Base-by-base conservation (phyloP, 2,888 invertebrate species). In the Agelastica alni region DNA sequence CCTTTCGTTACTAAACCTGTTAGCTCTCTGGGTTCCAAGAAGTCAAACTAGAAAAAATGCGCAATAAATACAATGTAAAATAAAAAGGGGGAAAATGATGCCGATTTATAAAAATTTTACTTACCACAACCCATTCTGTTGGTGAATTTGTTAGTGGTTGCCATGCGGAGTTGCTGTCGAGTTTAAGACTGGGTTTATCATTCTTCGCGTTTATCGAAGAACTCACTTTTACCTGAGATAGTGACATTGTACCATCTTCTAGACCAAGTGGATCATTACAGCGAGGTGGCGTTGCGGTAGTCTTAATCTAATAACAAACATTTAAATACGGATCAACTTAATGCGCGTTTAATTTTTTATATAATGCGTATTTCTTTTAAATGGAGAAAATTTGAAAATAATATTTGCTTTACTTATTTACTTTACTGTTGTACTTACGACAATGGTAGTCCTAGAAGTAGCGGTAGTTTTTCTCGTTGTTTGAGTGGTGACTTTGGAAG, bases 1-100 rank as follows among this genome's bases (percentile, higher is more conserved):
- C 88, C 89, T 72, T 87, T 87, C 0, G 88, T 91, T 44, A 83
- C 81, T 36, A 94, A 75, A 18, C 92, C 93, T 0, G 92, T 91
- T 30, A 94, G 75, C 68, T 87, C 88, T 39, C 89, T 83, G 0
- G 86, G 84, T 13, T 85, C 86, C 41, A 86, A 76, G 74, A 93
- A 91, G 76, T 93, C 87, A 71, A 92, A 87, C 85, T 86, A 75
- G 6, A 75, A 69, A 62, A 39, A n/a, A n/a, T n/a, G n/a, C n/a
- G n/a, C n/a, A n/a, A n/a, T n/a, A n/a, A n/a, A n/a, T n/a, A n/a
- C n/a, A n/a, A n/a, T n/a, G 1, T 16, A 28, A 70, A 51, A 73
- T 68, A 58, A 65, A 61, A 7, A 67, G 67, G 57, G 64, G 70
- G 39, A 69, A 63, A 7, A 67, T 43, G 6, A 10, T 7, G 3